A percentile compares a stretch with the other conserved stretches of the same genome.
phyloP scores from a whole-genome alignment of 2,797 vertebrate species.

The Enteromius fasciolatus region DNA sequence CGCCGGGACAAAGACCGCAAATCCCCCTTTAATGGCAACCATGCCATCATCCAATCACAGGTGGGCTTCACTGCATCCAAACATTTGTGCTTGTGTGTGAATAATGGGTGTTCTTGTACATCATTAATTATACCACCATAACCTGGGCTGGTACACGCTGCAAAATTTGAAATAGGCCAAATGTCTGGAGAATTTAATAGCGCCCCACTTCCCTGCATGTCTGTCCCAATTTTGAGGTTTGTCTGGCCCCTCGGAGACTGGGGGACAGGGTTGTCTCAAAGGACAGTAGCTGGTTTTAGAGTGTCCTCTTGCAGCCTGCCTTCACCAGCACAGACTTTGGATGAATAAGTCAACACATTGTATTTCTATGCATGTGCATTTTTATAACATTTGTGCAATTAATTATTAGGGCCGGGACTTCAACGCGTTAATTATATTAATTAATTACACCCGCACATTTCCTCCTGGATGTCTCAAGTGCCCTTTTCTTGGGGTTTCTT shows the following conservation, averaged over 20 bases:
- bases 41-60: slow-evolving; percentile 95
- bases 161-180: slow-evolving; percentile 46
- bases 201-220: slow-evolving; percentile 61
- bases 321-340: background rate
- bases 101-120: background rate
- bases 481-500: too few species aligned
- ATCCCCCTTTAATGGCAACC: slow-evolving; percentile 98
- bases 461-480: too few species aligned
- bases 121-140: background rate
- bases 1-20: slow-evolving; percentile 97
- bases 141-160: slow-evolving; percentile 32
- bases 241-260: slow-evolving; percentile 32
- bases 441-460: too few species aligned
- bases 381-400: background rate
- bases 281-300: slow-evolving; percentile 45
- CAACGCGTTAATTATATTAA: too few species aligned
- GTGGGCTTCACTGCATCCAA: slow-evolving; percentile 70
- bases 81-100: background rate
- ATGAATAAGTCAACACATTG: background rate
- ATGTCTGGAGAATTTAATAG: slow-evolving; percentile 54
- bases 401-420: too few species aligned
- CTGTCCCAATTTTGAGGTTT: slow-evolving; percentile 45
- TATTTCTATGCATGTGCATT: slow-evolving; percentile 10
- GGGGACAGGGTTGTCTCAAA: slow-evolving; percentile 22
- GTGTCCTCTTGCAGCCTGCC: background rate